phyloP scores from a whole-genome alignment of 2,113 vertebrate species.

The Otis tarda region DNA sequence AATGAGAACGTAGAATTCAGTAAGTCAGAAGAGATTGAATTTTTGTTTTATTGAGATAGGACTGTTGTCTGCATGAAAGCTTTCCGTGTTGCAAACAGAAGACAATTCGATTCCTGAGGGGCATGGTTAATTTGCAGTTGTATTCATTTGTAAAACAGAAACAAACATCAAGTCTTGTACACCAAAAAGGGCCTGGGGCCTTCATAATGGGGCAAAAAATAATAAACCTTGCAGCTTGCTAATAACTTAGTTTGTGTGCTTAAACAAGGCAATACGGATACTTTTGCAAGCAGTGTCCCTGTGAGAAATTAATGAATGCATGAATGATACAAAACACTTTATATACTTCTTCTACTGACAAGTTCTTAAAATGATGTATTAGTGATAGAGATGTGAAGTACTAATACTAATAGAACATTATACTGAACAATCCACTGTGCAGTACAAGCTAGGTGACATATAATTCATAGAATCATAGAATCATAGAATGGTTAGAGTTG shows the following conservation, averaged over 20 bases:
- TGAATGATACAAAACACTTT: background rate
- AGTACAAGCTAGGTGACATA: background rate
- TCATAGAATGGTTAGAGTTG: too few species aligned
- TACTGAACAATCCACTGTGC: background rate
- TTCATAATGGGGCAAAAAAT: background rate
- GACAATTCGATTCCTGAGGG: background rate
- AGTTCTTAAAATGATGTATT: background rate
- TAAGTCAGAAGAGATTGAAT: background rate
- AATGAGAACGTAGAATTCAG: background rate
- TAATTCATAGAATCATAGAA: too few species aligned
- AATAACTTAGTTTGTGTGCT: background rate
- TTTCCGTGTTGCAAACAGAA: background rate
- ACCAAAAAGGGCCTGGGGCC: background rate
- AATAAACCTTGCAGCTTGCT: background rate
- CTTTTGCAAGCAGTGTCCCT: background rate
- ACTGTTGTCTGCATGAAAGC: background rate
- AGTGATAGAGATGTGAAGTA: background rate
- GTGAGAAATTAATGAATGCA: background rate
- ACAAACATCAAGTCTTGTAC: background rate
- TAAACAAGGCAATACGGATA: background rate
- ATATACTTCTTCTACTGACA: background rate
- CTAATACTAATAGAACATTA: background rate
- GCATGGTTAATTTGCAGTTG: background rate
- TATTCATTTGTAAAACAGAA: conserved; percentile 3
- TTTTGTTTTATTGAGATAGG: background rate